phyloP scores from a whole-genome alignment of 2,797 vertebrate genomes.

The Eupleurogrammus muticus region DNA sequence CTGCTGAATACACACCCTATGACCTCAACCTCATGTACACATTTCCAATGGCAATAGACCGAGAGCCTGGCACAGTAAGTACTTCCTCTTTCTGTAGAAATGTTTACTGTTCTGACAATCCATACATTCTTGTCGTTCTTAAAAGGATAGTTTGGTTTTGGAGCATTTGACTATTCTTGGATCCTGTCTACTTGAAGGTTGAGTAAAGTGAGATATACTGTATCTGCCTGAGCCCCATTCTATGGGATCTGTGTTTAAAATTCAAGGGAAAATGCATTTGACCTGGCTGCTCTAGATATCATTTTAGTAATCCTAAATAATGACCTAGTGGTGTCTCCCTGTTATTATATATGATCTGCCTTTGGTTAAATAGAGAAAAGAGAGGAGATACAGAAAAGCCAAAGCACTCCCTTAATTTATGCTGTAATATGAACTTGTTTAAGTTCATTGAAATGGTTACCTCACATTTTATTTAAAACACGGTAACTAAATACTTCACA shows the following conservation, averaged over 20 bases:
- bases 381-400: neutral
- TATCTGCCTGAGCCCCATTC: slow-evolving; percentile 7
- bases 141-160: slow-evolving; percentile 24
- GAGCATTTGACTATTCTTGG: slow-evolving; percentile 20
- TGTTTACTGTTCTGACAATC: slow-evolving; percentile 44
- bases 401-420: neutral
- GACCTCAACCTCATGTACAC: slow-evolving; percentile 86
- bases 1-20: slow-evolving; percentile 79
- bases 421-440: neutral
- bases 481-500: neutral
- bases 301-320: slow-evolving; percentile 4
- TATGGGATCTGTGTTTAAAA: slow-evolving; percentile 14
- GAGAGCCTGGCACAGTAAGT: slow-evolving; percentile 96
- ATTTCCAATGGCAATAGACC: slow-evolving; percentile 90
- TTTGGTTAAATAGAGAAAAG: neutral
- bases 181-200: slow-evolving; percentile 5
- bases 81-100: slow-evolving; percentile 67
- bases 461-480: slow-evolving; percentile 5
- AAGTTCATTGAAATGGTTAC: neutral
- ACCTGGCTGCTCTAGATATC: slow-evolving; percentile 8
- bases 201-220: slow-evolving; percentile 31
- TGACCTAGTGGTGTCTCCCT: slow-evolving; percentile 24
- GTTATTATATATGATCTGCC: neutral
- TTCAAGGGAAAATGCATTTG: slow-evolving; percentile 12
- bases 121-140: slow-evolving; percentile 24